A percentile compares a stretch with the other conserved stretches of the same genome.
Conservation (phyloP, 2,888 invertebrate genomes). For the Smittia sp. region DNA sequence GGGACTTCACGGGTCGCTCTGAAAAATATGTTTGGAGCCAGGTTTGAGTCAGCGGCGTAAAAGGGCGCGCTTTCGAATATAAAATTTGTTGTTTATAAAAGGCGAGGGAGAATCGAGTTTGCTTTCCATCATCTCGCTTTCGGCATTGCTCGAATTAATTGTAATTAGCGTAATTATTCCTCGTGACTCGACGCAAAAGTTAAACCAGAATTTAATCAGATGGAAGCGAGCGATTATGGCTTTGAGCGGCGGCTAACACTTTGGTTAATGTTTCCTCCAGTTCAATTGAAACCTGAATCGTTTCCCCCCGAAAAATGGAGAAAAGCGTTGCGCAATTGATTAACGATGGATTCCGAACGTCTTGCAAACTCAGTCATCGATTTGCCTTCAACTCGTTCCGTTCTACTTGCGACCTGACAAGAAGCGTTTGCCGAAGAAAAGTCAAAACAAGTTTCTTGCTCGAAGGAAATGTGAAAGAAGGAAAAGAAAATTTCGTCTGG, state of each 20-base stretch:
- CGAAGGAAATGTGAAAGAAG: neutral
- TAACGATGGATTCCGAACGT: too few species aligned
- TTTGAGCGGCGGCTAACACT: too few species aligned
- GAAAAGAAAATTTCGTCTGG: slow-evolving; percentile 15
- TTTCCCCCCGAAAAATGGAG: too few species aligned
- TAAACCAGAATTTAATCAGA: neutral
- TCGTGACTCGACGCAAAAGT: neutral
- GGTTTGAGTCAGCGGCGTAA: neutral
- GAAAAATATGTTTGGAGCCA: neutral
- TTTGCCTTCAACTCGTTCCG: too few species aligned
- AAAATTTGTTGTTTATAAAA: slow-evolving; percentile 9
- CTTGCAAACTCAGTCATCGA: too few species aligned
- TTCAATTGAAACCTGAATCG: too few species aligned
- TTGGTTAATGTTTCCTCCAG: neutral
- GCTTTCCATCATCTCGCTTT: neutral
- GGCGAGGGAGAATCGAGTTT: neutral
- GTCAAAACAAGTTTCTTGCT: neutral
- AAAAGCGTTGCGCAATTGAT: too few species aligned
- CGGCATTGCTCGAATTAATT: slow-evolving; percentile 14
- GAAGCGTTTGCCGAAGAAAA: neutral
- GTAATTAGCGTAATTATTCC: slow-evolving; percentile 3
- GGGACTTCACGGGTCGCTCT: slow-evolving; percentile 21
- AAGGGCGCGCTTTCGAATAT: neutral
- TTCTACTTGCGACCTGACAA: too few species aligned
- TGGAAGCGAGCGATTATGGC: neutral